Evolutionary conservation across 2,113 vertebrate species (phyloP).

Genomic region (Noctilio leporinus): DNA sequence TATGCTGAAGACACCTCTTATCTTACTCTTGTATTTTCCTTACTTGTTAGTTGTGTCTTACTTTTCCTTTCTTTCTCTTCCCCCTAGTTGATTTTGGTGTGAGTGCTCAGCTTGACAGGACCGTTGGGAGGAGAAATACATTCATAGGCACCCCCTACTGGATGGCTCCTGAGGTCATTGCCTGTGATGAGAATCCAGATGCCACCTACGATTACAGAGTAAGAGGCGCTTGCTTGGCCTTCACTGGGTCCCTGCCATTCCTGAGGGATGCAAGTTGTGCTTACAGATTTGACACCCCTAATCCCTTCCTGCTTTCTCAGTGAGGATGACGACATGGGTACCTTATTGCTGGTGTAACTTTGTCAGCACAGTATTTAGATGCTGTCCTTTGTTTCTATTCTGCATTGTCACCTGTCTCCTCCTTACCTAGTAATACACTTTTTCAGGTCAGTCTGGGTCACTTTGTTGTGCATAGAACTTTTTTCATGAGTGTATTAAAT

Average conservation of each 20-base stretch:
- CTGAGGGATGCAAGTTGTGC: too few species aligned
- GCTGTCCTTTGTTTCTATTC: not conserved
- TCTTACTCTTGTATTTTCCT: not conserved
- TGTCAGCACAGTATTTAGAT: not conserved
- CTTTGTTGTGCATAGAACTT: not conserved
- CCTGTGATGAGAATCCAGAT: conserved; percentile 98
- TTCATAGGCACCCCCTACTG: conserved; percentile 98
- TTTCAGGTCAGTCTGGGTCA: not conserved
- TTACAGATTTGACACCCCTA: not conserved
- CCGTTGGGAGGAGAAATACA: conserved; percentile 95
- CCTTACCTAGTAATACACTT: not conserved
- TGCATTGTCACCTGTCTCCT: not conserved
- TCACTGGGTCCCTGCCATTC: too few species aligned
- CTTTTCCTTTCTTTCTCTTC: conserved; percentile 13
- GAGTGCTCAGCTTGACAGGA: conserved; percentile 96
- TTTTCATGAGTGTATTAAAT: not conserved
- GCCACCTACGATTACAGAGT: conserved; percentile 99
- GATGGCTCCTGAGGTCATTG: conserved; percentile 99
- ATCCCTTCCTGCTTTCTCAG: not conserved
- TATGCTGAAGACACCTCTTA: not conserved
- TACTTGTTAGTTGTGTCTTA: not conserved
- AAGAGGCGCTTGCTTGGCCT: conserved; percentile 52
- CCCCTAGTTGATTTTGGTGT: conserved; percentile 95
- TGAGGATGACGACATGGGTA: too few species aligned
- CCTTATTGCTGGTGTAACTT: not conserved